phyloP scores from a whole-genome alignment of 2,888 invertebrate genomes.

The Agriopis leucophaearia region DNA sequence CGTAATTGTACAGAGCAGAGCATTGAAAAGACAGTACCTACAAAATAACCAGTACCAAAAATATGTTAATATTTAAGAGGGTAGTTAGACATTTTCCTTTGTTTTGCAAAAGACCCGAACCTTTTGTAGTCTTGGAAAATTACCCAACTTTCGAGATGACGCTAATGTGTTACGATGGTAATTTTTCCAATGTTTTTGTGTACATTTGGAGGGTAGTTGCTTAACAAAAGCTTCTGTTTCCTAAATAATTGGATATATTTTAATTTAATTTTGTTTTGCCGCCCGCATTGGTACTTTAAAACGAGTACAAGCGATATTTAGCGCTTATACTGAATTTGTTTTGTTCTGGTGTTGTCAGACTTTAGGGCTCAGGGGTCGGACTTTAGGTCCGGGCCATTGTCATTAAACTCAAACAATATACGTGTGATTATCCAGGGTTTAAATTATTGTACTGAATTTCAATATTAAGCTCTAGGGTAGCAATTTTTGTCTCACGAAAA shows the following conservation, averaged over 20 bases:
- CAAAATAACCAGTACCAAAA: slow-evolving; percentile 14
- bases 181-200: slow-evolving; percentile 2
- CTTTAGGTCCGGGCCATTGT: background rate
- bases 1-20: background rate
- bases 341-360: background rate
- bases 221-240: slow-evolving; percentile 9
- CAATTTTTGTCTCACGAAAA: too few species aligned
- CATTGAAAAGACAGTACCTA: background rate
- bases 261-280: slow-evolving; percentile 2
- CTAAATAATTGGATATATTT: background rate
- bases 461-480: too few species aligned
- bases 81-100: slow-evolving; percentile 17
- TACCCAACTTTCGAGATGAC: slow-evolving; percentile 8
- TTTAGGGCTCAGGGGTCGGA: background rate
- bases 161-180: slow-evolving; percentile 15
- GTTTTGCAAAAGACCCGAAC: slow-evolving; percentile 7
- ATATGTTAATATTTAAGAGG: slow-evolving; percentile 19
- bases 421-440: too few species aligned
- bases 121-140: slow-evolving; percentile 18
- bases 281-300: background rate
- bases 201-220: background rate
- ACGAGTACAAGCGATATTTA: slow-evolving; percentile 7
- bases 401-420: background rate
- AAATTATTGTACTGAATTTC: too few species aligned
- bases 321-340: background rate